phyloP scores from a whole-genome alignment of 2,113 vertebrate species.

The Vimba vimba region DNA sequence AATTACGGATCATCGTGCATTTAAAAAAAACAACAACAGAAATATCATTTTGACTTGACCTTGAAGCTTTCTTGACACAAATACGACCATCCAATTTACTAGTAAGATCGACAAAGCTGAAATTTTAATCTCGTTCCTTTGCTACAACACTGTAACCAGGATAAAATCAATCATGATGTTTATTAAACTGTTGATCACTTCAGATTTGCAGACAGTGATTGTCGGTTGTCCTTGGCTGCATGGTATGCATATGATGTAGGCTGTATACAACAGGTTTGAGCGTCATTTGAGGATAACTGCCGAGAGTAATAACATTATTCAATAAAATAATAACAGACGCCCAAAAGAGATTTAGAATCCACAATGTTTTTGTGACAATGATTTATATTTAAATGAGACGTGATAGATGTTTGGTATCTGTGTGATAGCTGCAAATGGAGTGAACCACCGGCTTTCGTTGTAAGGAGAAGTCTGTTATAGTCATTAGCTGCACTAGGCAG shows the following conservation, averaged over 20 bases:
- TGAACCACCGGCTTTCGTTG: neutral
- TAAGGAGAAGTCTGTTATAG: neutral
- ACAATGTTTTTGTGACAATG: neutral
- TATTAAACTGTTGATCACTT: conserved; percentile 25
- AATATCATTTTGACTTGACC: conserved; percentile 31
- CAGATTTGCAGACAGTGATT: conserved; percentile 16
- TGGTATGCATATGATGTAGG: neutral
- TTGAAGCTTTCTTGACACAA: conserved; percentile 29
- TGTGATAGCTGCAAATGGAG: neutral
- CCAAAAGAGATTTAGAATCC: neutral
- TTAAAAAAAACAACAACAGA: too few relatives aligned
- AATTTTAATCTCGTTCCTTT: neutral
- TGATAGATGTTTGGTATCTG: neutral
- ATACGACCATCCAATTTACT: neutral
- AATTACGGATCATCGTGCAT: neutral
- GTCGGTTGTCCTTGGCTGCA: neutral
- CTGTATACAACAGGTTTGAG: neutral
- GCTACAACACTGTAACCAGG: neutral
- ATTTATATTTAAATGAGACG: neutral
- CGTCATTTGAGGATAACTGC: neutral
- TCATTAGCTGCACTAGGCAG: neutral
- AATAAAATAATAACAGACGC: neutral
- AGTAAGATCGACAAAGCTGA: neutral
- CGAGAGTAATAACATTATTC: neutral
- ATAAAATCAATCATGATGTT: neutral